These are phyloP conservation scores for Rhynchomys soricoides DNA, from an alignment of 2,113 vertebrate species.

Conservation along the genomic window DNA sequence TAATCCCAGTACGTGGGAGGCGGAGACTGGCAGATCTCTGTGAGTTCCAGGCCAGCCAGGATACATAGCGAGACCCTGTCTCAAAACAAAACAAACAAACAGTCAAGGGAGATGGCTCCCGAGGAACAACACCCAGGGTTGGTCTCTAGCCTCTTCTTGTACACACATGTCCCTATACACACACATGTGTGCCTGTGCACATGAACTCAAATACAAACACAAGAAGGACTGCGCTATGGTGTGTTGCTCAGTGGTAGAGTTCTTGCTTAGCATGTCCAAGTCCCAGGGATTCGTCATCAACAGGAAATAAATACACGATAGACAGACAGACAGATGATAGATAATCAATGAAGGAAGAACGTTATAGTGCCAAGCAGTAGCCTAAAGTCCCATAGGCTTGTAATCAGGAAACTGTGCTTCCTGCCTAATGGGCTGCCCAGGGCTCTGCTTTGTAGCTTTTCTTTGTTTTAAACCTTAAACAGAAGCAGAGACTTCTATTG, in stretches of 20 bases:
- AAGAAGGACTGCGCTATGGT: not conserved
- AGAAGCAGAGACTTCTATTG: not conserved
- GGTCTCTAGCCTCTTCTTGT: not conserved
- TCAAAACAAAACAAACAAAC: not conserved
- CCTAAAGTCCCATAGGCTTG: not conserved
- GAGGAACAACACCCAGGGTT: not conserved
- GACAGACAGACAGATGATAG: too few species aligned
- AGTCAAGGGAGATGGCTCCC: not conserved
- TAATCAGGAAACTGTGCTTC: not conserved
- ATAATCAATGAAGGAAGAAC: not conserved
- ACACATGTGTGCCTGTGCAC: not conserved
- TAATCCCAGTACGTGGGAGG: not conserved
- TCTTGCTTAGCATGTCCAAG: not conserved
- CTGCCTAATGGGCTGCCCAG: too few species aligned
- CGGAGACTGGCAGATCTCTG: not conserved
- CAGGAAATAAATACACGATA: not conserved
- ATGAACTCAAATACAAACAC: not conserved
- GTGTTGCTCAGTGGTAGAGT: not conserved
- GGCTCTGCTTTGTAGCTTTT: not conserved
- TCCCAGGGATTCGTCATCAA: too few species aligned
- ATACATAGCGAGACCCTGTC: not conserved
- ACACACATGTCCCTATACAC: not conserved
- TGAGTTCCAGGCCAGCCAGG: not conserved
- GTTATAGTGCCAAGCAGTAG: not conserved
- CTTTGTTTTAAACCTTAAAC: slow-evolving; percentile 12